Conservation (phyloP, 2,113 vertebrate species). For the Acinonyx jubatus region DNA sequence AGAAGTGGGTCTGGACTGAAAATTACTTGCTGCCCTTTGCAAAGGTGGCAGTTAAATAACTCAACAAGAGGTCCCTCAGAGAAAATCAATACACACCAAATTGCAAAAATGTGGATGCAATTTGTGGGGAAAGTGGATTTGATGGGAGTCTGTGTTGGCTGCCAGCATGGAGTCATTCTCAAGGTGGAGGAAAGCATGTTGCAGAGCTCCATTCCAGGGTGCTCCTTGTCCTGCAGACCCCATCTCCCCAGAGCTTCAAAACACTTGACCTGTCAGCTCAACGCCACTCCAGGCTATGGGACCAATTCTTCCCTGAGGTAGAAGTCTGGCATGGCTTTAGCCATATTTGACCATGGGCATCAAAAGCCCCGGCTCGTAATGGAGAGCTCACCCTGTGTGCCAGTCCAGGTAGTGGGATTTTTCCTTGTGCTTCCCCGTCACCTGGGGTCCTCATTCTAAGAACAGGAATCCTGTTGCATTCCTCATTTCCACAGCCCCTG, state of each 20-base stretch:
- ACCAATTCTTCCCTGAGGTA: not conserved
- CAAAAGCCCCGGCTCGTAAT: not conserved
- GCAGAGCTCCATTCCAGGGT: not conserved
- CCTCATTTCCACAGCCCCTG: not conserved
- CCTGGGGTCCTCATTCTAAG: not conserved
- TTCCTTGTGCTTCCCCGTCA: not conserved
- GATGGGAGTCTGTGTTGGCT: constrained; percentile 46
- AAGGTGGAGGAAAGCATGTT: constrained; percentile 10
- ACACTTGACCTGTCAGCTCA: not conserved
- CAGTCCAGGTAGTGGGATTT: not conserved
- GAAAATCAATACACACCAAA: constrained; percentile 75
- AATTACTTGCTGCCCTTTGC: constrained; percentile 76
- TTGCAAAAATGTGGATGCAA: constrained; percentile 74
- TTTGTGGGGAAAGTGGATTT: constrained; percentile 70
- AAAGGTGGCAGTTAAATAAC: constrained; percentile 76
- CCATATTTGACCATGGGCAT: not conserved
- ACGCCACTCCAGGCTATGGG: not conserved
- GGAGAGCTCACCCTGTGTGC: not conserved
- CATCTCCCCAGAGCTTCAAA: not conserved
- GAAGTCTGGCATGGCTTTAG: not conserved
- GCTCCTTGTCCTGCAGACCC: not conserved
- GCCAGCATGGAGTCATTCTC: constrained; percentile 48
- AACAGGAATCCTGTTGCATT: not conserved
- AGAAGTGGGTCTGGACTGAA: constrained; percentile 73
- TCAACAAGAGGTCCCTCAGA: constrained; percentile 68